Conservation (phyloP, 2,797 vertebrate species). For the Lerista edwardsae region DNA sequence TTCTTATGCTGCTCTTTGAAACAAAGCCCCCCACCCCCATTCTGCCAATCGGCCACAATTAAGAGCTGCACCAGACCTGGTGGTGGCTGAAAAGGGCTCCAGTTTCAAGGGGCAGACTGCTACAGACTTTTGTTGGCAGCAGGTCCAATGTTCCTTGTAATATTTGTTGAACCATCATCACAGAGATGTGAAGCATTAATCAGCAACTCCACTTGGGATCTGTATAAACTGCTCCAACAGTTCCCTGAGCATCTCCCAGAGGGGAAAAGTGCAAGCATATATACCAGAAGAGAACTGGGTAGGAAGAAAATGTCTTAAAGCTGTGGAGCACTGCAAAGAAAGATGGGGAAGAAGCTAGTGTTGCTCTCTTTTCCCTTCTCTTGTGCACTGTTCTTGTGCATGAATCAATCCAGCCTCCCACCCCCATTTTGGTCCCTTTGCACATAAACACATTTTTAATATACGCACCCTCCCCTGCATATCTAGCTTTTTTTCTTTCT, state of each 20-base stretch:
- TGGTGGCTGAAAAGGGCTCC: not conserved
- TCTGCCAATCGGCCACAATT: not conserved
- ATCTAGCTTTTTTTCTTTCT: not conserved
- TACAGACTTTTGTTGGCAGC: not conserved
- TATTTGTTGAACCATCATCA: not conserved
- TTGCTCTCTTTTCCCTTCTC: too few species aligned
- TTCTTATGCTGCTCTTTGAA: not conserved
- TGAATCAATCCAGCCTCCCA: too few species aligned
- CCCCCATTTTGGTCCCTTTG: too few species aligned
- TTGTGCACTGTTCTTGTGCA: too few species aligned
- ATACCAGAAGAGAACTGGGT: too few species aligned
- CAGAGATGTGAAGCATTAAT: not conserved
- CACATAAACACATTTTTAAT: too few species aligned
- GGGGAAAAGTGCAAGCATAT: too few species aligned
- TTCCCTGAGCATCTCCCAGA: not conserved
- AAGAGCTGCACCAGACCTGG: not conserved
- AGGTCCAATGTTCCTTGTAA: not conserved
- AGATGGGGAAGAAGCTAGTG: too few species aligned
- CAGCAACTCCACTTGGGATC: not conserved
- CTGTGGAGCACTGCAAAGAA: too few species aligned
- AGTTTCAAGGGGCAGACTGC: not conserved
- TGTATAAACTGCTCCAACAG: not conserved
- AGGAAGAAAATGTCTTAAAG: too few species aligned
- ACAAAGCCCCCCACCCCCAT: not conserved
- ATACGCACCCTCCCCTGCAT: too few species aligned